A percentile compares a stretch with the other conserved stretches of the same genome.
Conservation (phyloP, 2,113 vertebrate species). For the Leiothrix lutea region DNA sequence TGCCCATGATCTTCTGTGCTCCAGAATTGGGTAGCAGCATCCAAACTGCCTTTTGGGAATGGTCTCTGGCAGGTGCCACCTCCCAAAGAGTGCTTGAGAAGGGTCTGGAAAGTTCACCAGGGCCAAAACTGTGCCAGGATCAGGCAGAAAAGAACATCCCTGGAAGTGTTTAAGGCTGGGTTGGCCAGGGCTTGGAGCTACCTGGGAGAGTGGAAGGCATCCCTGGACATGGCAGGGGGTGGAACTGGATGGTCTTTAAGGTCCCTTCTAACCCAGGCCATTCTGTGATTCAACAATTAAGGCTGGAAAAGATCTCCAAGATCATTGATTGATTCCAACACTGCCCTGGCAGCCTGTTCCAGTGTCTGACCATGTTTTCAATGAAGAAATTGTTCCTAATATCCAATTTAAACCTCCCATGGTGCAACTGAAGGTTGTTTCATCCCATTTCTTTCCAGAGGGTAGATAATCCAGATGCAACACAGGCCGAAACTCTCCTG, state of each 20-base stretch:
- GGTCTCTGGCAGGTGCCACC: background rate
- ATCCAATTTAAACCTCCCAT: background rate
- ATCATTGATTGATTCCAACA: background rate
- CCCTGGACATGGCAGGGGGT: background rate
- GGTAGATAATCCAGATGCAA: background rate
- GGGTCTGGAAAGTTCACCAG: background rate
- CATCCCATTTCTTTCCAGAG: background rate
- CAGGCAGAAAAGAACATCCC: background rate
- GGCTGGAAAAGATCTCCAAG: background rate
- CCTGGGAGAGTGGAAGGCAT: background rate
- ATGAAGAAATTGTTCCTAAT: background rate
- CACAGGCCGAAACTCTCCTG: background rate
- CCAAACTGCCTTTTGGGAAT: background rate
- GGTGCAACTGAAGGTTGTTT: fast-evolving
- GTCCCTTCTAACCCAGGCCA: background rate
- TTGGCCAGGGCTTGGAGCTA: background rate
- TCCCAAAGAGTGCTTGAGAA: background rate
- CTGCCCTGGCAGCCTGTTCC: background rate
- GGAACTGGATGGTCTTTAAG: background rate
- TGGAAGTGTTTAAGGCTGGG: fast-evolving
- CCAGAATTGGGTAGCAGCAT: background rate
- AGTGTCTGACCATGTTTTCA: fast-evolving
- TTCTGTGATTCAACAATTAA: background rate
- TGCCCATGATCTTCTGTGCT: background rate
- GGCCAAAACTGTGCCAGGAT: background rate